Evolutionary conservation across 2,797 vertebrate species (phyloP).

Genomic region (Pteronotus mesoamericanus): DNA sequence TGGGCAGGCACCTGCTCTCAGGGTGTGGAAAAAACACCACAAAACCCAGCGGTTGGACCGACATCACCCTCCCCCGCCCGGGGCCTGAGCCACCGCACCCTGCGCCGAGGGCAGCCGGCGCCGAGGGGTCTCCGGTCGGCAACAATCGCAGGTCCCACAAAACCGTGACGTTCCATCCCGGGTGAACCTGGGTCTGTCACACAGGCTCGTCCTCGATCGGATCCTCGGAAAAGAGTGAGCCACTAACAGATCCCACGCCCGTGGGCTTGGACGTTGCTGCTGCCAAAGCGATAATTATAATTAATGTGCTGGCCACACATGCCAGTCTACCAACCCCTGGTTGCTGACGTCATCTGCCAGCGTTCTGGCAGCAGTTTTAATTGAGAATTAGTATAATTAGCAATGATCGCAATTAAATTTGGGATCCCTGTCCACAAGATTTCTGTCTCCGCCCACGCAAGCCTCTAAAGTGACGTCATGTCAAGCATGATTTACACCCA

Average conservation of each 20-base stretch:
- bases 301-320: neutral
- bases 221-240: slow-evolving; percentile 43
- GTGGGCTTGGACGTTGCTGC: neutral
- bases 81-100: neutral
- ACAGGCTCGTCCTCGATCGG: neutral
- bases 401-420: slow-evolving; percentile 54
- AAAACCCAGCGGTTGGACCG: neutral
- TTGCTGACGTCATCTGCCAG: neutral
- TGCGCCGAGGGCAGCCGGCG: neutral
- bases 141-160: neutral
- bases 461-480: neutral
- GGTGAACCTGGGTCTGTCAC: neutral
- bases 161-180: neutral
- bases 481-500: neutral
- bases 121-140: neutral
- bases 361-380: slow-evolving; percentile 35
- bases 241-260: slow-evolving; percentile 43
- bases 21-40: neutral
- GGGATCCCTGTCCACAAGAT: neutral
- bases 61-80: neutral
- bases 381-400: slow-evolving; percentile 62
- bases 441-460: neutral
- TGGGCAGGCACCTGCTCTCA: slow-evolving; percentile 50
- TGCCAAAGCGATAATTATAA: slow-evolving; percentile 49
- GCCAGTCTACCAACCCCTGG: slow-evolving; percentile 26